A percentile compares a stretch with the other conserved stretches of the same genome.
Evolutionary conservation across 2,888 invertebrate species (phyloP).

Genomic region (Orthosia gothica): DNA sequence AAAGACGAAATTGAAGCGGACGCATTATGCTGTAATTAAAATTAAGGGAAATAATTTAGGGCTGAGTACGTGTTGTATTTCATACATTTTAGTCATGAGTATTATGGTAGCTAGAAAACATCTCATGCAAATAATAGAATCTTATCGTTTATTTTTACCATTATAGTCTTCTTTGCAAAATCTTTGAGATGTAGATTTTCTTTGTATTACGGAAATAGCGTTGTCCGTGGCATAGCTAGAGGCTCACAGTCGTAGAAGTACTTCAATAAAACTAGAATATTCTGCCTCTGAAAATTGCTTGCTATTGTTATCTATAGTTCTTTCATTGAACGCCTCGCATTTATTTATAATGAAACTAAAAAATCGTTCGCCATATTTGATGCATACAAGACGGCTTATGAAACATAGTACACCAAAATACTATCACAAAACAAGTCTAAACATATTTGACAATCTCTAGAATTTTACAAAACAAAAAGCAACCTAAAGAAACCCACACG

Average conservation of each 20-base stretch:
- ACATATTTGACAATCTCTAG: constrained; percentile 25
- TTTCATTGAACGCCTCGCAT: no score
- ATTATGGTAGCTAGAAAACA: not conserved
- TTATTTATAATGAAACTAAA: not conserved
- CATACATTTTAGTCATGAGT: not conserved
- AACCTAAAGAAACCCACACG: constrained; percentile 29
- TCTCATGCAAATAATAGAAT: not conserved
- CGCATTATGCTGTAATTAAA: not conserved
- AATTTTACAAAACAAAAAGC: constrained; percentile 18
- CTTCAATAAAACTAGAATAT: not conserved
- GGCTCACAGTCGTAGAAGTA: not conserved
- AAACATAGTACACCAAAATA: not conserved
- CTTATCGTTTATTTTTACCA: not conserved
- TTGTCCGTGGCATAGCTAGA: not conserved
- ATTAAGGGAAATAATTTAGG: constrained; percentile 1
- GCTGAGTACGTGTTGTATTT: not conserved
- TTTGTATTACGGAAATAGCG: not conserved
- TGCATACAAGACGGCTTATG: not conserved
- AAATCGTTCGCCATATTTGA: not conserved
- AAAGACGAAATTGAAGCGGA: not conserved
- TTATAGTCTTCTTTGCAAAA: not conserved
- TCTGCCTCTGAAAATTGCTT: not conserved
- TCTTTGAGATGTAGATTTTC: not conserved
- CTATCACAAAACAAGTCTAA: not conserved
- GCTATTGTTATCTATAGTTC: not conserved